Evolutionary conservation across 1,140 invertebrate genomes (phyloP), one percentile per base, ranked within the genome.

Genomic region (Brachionus paranguensis): DNA sequence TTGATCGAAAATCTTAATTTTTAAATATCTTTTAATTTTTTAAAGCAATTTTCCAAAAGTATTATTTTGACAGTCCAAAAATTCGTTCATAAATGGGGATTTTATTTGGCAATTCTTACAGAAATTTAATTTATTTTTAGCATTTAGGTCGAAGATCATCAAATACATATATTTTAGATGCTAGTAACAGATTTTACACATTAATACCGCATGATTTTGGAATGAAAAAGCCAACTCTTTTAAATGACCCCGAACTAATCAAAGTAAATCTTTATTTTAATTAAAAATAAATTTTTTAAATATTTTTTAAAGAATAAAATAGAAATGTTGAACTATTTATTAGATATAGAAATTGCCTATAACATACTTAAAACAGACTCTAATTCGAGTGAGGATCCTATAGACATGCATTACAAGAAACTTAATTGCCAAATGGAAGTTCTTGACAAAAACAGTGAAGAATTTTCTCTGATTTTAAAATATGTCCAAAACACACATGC

Each of bases 281-380:
- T 72, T 11, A 5, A 17, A n/a, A 24, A 24, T 24, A 84, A 33
- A 45, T 47, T 20, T 10, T n/a, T 64, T 6, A 7, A 6, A 37
- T 7, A 37, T 20, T 11, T 83, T 53, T 53, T 1, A 47, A 17
- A 84, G 65, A 84, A 88, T n/a, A 97, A 98, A 90, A 92, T 93
- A 12, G 93, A 94, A 85, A 96, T 99, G 95, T 88, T 99, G 55
- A 95, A 97, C 85, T 95, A 93, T 84, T 88, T 99, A 29, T 89
- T 96, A 84, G 96, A 99, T 87, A 95, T 99, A 86, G 96, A 99
- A 89, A 92, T 97, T 53, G 96, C 96, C 0, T 99, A 96, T 89
- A 95, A 91, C 86, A 88, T 99, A 79, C 89, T 98, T 65, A 93
- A 94, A 86, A 85, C 85, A 24, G 89, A 88, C 45, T 88, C 87